Percentiles rank a stretch among this genome's conserved stretches.
phyloP scores from a whole-genome alignment of 1,140 invertebrate species.

The Rhagoletis pomonella region DNA sequence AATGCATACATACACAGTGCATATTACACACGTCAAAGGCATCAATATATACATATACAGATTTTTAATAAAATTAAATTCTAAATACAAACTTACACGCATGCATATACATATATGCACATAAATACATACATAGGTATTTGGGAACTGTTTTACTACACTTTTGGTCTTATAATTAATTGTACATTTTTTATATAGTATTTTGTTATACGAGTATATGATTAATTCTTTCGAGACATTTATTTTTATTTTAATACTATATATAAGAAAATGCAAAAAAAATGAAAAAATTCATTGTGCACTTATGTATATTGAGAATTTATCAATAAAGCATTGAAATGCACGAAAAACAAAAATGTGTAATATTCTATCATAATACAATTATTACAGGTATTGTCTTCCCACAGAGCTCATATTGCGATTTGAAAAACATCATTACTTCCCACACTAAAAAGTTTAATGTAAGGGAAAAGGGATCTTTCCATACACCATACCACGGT shows the following conservation, averaged over 20 bases:
- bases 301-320: constrained; percentile 16
- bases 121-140: not conserved
- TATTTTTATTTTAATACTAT: constrained; percentile 25
- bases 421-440: too few relatives aligned
- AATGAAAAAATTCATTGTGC: constrained; percentile 3
- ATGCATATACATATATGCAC: not conserved
- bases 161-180: not conserved
- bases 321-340: constrained; percentile 17
- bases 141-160: constrained; percentile 28
- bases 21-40: not conserved
- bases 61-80: not conserved
- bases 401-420: too few relatives aligned
- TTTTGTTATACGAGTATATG: constrained; percentile 32
- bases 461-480: too few relatives aligned
- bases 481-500: too few relatives aligned
- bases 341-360: not conserved
- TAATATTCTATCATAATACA: too few relatives aligned
- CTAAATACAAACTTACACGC: not conserved
- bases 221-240: constrained; percentile 20
- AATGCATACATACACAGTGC: too few relatives aligned
- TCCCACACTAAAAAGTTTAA: too few relatives aligned
- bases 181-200: constrained; percentile 39
- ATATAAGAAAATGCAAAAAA: not conserved
- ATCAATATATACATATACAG: not conserved
- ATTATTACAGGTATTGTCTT: too few relatives aligned